A percentile compares a stretch with the other conserved stretches of the same genome.
phyloP scores from a whole-genome alignment of 1,140 invertebrate species.

The Neodiprion lecontei region DNA sequence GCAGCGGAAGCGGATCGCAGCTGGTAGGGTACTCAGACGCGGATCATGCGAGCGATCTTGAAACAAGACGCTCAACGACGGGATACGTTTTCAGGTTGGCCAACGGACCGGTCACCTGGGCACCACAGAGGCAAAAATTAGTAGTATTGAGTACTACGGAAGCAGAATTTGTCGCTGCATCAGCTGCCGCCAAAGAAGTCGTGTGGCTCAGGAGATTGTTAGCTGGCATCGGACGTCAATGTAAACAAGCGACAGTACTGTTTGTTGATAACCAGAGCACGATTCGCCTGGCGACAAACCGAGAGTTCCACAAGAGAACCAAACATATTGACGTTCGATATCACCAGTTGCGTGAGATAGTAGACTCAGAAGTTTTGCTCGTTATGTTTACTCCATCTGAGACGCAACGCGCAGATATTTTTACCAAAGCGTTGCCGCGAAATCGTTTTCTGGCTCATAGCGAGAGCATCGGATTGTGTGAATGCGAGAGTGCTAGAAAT shows the following conservation, averaged over 20 bases:
- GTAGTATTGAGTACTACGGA: no score
- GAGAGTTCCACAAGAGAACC: slow-evolving; percentile 36
- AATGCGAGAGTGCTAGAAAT: no score
- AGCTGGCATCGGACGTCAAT: background rate
- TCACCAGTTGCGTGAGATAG: slow-evolving; percentile 43
- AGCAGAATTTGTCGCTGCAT: background rate
- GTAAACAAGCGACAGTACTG: background rate
- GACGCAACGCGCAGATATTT: slow-evolving; percentile 15
- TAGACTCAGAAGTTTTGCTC: background rate
- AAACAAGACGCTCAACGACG: no score
- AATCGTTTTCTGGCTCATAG: no score
- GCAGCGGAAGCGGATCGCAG: background rate
- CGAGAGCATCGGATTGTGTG: no score
- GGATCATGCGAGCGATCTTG: no score
- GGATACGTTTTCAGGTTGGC: no score
- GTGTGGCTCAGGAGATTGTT: slow-evolving; percentile 12
- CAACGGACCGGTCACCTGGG: background rate
- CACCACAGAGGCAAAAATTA: no score
- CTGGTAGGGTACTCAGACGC: no score
- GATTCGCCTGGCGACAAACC: slow-evolving; percentile 48
- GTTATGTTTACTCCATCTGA: slow-evolving; percentile 14
- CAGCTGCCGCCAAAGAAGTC: slow-evolving; percentile 3
- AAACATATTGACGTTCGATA: slow-evolving; percentile 50
- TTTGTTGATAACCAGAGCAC: slow-evolving; percentile 42
- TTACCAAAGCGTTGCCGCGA: slow-evolving; percentile 13